Base-by-base conservation (phyloP, 2,113 vertebrate species). In the Datnioides undecimradiatus region DNA sequence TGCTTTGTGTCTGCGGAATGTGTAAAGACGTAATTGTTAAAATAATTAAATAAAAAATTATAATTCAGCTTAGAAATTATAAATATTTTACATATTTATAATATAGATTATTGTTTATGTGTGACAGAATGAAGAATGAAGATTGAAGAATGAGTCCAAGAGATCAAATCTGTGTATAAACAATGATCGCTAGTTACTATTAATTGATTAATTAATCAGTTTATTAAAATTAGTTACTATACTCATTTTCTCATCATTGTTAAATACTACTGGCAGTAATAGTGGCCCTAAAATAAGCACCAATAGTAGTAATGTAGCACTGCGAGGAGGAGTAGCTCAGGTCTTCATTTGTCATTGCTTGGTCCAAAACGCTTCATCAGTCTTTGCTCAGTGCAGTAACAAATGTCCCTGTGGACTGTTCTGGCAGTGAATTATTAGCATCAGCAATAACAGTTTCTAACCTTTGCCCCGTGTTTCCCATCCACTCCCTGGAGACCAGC, bases 381-480 rank as follows among this genome's bases (percentile, higher is more conserved):
- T n/a, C 29, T 36, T 48, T 54, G 3, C 7, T 14, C 10, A 71
- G 21, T 58, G 23, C 4, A 45, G 17, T 43, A 38, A 60, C 19
- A 66, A 70, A 40, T 40, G 21, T 25, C 55, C 23, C 40, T 66
- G 33, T 55, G 17, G 31, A 38, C 6, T 17, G 16, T 19, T 52
- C 23, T 57, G 51, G 52, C 36, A 46, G 5, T 48, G 33, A 7
- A 62, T 74, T 72, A 75, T 25, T 48, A 31, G 16, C 38, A 58
- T 55, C 38, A 72, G 58, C 38, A 73, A 73, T 86, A 75, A 79
- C 82, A 49, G 0, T 27, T 0, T 8, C 95, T 93, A 57, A 96
- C 96, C 95, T 96, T 97, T 63, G 84, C 76, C 45, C 96, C 96
- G 36, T 93, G 91, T 0, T 87, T 94, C 83, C 94, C 96, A 81